A percentile compares a stretch with the other conserved stretches of the same genome.
phyloP scores from a whole-genome alignment of 64 coral and sea anemone species.

The Montipora efflorescens region DNA sequence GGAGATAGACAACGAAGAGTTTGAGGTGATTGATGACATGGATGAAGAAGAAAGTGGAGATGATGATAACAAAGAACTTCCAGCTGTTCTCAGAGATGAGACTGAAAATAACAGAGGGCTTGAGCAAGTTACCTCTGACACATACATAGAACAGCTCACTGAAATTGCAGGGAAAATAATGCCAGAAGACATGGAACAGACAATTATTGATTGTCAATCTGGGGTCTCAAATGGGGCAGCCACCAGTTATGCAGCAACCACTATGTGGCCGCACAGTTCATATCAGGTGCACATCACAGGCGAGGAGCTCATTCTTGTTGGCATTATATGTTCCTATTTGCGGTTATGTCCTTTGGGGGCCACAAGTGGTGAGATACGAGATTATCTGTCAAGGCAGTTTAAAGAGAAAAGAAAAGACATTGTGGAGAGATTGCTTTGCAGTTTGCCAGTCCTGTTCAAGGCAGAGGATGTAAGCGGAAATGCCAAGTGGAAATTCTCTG shows the following conservation, averaged over 20 bases:
- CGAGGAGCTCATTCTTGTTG: conserved; percentile 75
- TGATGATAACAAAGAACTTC: conserved; percentile 25
- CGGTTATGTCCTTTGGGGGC: conserved; percentile 79
- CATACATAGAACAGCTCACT: neutral
- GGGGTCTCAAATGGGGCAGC: neutral
- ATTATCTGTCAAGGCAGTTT: conserved; percentile 71
- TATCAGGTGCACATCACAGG: conserved; percentile 59
- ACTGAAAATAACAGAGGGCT: neutral
- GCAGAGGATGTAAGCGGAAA: conserved; percentile 42
- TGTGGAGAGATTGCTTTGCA: conserved; percentile 61
- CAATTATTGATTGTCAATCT: neutral
- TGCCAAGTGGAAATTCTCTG: conserved; percentile 81
- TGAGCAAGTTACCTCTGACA: neutral
- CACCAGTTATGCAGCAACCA: neutral
- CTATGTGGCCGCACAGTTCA: neutral
- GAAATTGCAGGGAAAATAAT: neutral
- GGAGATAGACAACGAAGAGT: conserved; percentile 36
- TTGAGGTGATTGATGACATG: conserved; percentile 54
- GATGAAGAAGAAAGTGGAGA: conserved; percentile 36
- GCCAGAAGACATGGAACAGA: neutral
- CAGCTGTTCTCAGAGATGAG: neutral
- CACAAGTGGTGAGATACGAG: conserved; percentile 73
- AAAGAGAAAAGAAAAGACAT: conserved; percentile 49
- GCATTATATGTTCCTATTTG: conserved; percentile 83
- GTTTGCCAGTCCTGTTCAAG: conserved; percentile 79